A percentile compares a stretch with the other conserved stretches of the same genome.
These are phyloP conservation scores for Mohoua ochrocephala DNA, from an alignment of 2,113 vertebrate species.

Conservation along the genomic window DNA sequence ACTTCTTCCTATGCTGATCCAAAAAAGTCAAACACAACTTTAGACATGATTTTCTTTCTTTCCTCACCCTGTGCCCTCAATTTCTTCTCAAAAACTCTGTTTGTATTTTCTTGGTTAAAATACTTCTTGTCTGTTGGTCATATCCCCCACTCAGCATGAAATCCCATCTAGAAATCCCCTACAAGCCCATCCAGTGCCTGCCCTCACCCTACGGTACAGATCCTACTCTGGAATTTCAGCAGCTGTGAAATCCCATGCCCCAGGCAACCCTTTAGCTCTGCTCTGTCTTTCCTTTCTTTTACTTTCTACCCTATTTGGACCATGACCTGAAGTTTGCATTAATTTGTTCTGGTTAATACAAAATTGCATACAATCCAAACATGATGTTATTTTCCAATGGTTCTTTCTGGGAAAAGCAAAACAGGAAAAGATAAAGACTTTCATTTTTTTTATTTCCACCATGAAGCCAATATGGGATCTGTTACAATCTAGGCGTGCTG, in stretches of 20 bases:
- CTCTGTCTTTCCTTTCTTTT: neutral
- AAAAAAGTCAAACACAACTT: neutral
- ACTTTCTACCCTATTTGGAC: neutral
- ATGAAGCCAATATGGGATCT: neutral
- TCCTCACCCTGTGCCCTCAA: neutral
- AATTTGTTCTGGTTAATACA: constrained; percentile 21
- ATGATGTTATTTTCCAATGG: neutral
- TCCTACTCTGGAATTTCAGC: neutral
- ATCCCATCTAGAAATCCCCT: neutral
- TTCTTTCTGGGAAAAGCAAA: neutral
- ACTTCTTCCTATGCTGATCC: neutral
- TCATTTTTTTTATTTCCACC: neutral
- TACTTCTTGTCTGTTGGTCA: neutral
- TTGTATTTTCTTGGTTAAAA: neutral
- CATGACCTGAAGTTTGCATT: neutral
- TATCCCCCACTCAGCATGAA: neutral
- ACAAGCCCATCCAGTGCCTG: neutral
- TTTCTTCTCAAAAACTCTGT: neutral
- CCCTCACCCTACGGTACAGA: neutral
- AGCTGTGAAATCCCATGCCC: neutral
- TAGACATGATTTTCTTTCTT: neutral
- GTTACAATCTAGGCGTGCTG: neutral
- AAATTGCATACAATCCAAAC: neutral
- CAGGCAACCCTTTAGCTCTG: neutral
- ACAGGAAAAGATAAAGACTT: neutral